Conservation (phyloP, 2,113 vertebrate species). For the Oreocharis arfaki region DNA sequence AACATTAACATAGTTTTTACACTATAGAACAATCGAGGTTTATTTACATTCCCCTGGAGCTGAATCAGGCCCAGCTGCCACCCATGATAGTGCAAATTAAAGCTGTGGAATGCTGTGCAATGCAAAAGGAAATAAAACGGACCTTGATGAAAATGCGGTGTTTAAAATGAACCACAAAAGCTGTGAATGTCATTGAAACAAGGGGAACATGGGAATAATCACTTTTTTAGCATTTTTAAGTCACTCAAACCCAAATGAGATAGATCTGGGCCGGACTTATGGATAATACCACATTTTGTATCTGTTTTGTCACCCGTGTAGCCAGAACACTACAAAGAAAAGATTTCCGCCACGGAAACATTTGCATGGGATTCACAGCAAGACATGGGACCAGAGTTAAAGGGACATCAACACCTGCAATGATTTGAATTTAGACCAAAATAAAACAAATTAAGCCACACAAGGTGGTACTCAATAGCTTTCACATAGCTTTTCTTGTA, state of each 20-base stretch:
- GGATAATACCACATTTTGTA: not conserved
- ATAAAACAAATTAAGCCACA: not conserved
- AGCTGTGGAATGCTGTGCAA: not conserved
- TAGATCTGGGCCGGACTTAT: not conserved
- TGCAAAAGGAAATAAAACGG: not conserved
- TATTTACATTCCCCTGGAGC: not conserved
- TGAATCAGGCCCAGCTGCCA: not conserved
- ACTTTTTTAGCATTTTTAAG: not conserved
- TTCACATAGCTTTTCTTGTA: not conserved
- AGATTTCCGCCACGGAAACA: not conserved
- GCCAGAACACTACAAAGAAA: not conserved
- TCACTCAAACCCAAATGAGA: not conserved
- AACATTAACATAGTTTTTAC: not conserved
- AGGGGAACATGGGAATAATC: not conserved
- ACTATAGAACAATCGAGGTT: not conserved
- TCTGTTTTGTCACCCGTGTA: not conserved
- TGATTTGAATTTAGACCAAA: not conserved
- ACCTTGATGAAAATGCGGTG: not conserved
- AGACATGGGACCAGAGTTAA: not conserved
- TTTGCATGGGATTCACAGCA: not conserved
- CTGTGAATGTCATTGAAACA: not conserved
- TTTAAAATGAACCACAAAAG: not conserved
- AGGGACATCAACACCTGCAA: not conserved
- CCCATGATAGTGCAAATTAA: not conserved
- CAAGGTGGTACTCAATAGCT: not conserved